These are phyloP conservation scores for Lasioglossum marginatum DNA, from an alignment of 2,888 invertebrate species.

Conservation along the genomic window DNA sequence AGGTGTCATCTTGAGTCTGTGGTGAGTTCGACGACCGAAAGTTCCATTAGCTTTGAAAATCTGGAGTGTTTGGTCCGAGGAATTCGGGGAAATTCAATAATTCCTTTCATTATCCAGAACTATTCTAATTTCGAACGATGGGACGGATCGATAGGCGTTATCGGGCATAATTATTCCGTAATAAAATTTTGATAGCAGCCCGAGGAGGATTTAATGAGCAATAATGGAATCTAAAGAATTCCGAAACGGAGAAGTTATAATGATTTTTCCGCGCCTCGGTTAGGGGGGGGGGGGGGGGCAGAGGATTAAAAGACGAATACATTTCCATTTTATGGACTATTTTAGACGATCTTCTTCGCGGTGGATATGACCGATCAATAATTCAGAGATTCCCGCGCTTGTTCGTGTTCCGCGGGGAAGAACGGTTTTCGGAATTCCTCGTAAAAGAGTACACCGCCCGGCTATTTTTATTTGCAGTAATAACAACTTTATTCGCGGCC, in stretches of 20 bases:
- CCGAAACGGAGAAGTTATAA: conserved; percentile 18
- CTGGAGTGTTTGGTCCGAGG: background rate
- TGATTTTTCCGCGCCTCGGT: conserved; percentile 9
- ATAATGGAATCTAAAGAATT: conserved; percentile 22
- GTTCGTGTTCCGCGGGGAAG: background rate
- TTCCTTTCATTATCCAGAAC: background rate
- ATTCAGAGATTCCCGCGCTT: conserved; percentile 43
- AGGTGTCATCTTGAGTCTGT: background rate
- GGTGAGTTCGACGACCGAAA: background rate
- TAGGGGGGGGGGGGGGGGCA: background rate
- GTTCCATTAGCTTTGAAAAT: background rate
- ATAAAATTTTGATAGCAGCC: conserved; percentile 26
- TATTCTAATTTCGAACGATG: background rate
- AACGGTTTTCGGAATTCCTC: conserved; percentile 51
- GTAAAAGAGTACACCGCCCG: conserved; percentile 30
- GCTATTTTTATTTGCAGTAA: conserved; percentile 44
- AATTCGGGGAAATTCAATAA: conserved; percentile 11
- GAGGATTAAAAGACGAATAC: conserved; percentile 32
- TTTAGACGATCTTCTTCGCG: conserved; percentile 34
- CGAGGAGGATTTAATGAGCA: conserved; percentile 17
- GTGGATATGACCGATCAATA: conserved; percentile 51
- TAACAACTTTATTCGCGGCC: conserved; percentile 49
- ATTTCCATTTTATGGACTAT: conserved; percentile 46
- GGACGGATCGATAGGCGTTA: background rate
- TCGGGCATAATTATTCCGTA: conserved; percentile 8